A percentile compares a stretch with the other conserved stretches of the same genome.
Evolutionary conservation across 1,140 invertebrate species (phyloP).

Genomic region (Chlorops oryzae): DNA sequence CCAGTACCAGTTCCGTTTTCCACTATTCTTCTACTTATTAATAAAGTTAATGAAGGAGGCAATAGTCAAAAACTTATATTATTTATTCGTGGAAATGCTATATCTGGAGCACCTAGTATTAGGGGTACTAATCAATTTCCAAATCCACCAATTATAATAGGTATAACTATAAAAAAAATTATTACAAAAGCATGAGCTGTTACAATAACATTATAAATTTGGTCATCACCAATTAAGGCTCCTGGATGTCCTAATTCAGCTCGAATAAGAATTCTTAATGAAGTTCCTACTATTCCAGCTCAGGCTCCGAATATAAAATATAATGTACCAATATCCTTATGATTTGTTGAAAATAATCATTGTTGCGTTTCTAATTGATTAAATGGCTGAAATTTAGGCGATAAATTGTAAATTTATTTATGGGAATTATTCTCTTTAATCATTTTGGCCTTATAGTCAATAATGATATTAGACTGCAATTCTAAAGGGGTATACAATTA

Average conservation of each 20-base stretch:
- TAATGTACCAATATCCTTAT: conserved; percentile 70
- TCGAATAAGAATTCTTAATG: no score
- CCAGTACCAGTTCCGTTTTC: no score
- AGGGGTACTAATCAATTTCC: conserved; percentile 70
- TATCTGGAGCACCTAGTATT: conserved; percentile 66
- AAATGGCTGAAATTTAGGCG: conserved; percentile 53
- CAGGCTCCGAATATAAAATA: conserved; percentile 57
- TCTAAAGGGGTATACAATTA: conserved; percentile 50
- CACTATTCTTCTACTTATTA: no score
- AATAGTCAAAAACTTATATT: conserved; percentile 72
- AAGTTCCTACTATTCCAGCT: conserved; percentile 59
- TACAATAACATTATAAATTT: no score
- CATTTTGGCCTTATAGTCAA: conserved; percentile 49
- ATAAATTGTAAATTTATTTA: conserved; percentile 56
- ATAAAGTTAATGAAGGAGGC: no score
- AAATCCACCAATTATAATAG: conserved; percentile 74
- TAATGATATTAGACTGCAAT: conserved; percentile 54
- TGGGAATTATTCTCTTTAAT: conserved; percentile 50
- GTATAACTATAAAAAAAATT: no score
- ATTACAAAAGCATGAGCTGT: no score
- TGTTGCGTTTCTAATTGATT: conserved; percentile 50
- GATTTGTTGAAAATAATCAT: conserved; percentile 64
- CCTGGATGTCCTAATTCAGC: no score
- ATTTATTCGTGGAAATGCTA: conserved; percentile 70
- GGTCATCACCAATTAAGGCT: no score